Evolutionary conservation across 2,113 vertebrate genomes (phyloP).

Genomic region (Plecturocebus donacophilus): DNA sequence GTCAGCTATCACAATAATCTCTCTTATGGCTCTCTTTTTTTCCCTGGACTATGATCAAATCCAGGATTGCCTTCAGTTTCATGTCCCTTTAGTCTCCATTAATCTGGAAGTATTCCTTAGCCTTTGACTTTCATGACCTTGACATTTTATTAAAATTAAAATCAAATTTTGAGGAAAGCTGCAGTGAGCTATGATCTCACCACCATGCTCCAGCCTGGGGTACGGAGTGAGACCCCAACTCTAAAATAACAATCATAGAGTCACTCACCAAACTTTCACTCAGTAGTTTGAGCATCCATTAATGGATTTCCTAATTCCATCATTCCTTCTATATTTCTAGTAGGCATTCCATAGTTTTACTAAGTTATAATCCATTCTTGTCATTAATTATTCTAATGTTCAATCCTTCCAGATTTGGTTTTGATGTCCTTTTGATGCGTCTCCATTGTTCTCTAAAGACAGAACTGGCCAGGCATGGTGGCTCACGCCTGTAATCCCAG

Average conservation of each 20-base stretch:
- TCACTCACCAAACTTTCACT: background rate
- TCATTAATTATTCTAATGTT: background rate
- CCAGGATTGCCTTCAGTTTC: background rate
- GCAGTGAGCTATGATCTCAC: too few species aligned
- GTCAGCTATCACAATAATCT: background rate
- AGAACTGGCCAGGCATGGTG: too few species aligned
- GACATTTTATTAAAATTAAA: background rate
- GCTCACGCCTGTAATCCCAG: too few species aligned
- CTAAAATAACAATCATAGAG: background rate
- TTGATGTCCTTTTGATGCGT: background rate
- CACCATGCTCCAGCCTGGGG: too few species aligned
- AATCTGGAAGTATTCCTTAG: background rate
- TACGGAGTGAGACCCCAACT: too few species aligned
- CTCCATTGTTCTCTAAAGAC: background rate
- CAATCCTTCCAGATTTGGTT: background rate
- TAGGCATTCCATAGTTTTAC: background rate
- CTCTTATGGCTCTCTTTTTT: background rate
- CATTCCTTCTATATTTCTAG: background rate
- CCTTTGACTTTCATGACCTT: background rate
- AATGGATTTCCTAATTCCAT: background rate
- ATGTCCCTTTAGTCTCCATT: too few species aligned
- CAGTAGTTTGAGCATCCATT: background rate
- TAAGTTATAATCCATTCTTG: background rate
- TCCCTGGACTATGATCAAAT: background rate
- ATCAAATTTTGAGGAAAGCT: too few species aligned